Conservation (phyloP, 2,797 vertebrate genomes). For the Lepilemur septentrionalis region DNA sequence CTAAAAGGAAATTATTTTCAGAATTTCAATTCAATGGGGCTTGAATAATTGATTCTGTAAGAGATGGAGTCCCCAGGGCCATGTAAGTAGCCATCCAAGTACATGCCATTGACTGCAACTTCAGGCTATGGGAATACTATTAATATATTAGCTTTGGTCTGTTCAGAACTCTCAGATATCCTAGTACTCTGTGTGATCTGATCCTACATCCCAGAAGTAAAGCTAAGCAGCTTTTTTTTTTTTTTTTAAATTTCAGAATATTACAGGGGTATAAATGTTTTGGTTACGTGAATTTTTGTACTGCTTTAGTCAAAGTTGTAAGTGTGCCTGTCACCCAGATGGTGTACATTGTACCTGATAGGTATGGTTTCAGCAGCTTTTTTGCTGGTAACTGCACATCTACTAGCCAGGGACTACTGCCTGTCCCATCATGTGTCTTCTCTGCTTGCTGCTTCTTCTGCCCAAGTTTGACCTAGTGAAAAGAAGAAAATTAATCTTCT, state of each 20-base stretch:
- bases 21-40: not conserved
- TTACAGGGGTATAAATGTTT: no score
- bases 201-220: not conserved
- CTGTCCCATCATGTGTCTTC: not conserved
- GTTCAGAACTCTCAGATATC: not conserved
- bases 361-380: not conserved
- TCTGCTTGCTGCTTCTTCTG: not conserved
- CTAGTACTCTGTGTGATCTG: not conserved
- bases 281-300: no score
- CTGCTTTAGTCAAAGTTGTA: no score
- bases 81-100: not conserved
- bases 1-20: conserved; percentile 53
- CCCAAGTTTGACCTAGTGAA: not conserved
- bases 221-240: not conserved
- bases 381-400: not conserved
- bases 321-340: no score
- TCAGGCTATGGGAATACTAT: not conserved
- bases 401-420: not conserved
- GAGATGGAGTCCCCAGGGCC: not conserved
- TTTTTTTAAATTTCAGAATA: no score
- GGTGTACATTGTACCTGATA: no score
- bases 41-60: conserved; percentile 49
- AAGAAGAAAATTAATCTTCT: conserved; percentile 22
- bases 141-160: not conserved
- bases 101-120: not conserved